Evolutionary conservation across 2,797 vertebrate genomes (phyloP).

Genomic region (Hipposideros larvatus): DNA sequence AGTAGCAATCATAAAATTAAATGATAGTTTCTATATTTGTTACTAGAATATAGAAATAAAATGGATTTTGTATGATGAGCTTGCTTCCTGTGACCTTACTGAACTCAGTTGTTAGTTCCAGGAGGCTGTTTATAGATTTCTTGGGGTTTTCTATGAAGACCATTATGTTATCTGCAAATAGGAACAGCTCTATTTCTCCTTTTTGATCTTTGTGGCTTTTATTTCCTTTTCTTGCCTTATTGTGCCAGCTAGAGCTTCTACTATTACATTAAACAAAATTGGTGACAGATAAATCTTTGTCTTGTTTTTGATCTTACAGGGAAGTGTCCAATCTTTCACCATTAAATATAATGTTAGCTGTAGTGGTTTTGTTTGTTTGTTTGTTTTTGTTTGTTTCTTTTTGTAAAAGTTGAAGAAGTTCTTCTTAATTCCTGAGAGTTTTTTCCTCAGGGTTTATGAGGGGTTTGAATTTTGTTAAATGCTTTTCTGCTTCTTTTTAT

Average conservation of each 20-base stretch:
- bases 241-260: not conserved
- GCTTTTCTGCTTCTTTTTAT: not conserved
- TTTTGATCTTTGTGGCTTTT: not conserved
- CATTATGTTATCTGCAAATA: not conserved
- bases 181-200: not conserved
- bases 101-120: not conserved
- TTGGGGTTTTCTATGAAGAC: not conserved
- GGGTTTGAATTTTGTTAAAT: not conserved
- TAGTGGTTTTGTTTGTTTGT: not conserved
- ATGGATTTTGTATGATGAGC: not conserved
- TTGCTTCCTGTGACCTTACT: not conserved
- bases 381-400: not conserved
- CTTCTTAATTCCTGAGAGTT: not conserved
- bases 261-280: not conserved
- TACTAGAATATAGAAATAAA: not conserved
- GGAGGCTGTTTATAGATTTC: not conserved
- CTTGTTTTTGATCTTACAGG: not conserved
- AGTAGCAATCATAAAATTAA: constrained; percentile 30
- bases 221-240: not conserved
- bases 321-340: not conserved
- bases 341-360: not conserved
- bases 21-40: not conserved
- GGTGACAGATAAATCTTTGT: not conserved
- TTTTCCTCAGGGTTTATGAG: not conserved
- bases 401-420: not conserved